Evolutionary conservation across 64 coral and sea anemone species (phyloP), one percentile per base, ranked within the genome.

Genomic region (Montipora foliosa): DNA sequence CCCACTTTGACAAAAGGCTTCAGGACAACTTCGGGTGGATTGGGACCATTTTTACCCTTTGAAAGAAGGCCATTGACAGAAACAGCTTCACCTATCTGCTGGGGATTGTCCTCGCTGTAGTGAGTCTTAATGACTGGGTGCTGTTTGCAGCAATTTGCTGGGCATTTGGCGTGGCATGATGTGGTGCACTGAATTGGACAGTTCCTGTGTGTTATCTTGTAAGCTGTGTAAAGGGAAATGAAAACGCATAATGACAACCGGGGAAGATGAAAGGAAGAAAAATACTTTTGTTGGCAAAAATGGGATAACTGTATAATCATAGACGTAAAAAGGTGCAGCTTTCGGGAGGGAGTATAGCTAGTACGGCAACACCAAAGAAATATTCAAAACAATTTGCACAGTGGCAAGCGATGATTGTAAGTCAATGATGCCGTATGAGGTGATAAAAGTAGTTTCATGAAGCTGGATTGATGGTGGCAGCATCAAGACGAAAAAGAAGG

Each of bases 71-170:
- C 49, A 20, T 52, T 79, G 10, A 67, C 86, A 47, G 76, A 20
- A 57, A 6, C 4, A 74, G 16, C n/a, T 75, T 62, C 3, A 57
- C 53, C 53, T 11, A 82, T 74, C 49, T 82, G 87, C 58, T 94
- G 80, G 49, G 74, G 45, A 44, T 75, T 81, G 11, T 53, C 87
- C 44, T 59, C 29, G 13, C 57, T 82, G 68, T 91, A 55, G 14
- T 91, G 79, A 45, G 70, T 59, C 49, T 82, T 82, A 72, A 84
- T n/a, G 60, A 67, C 70, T 45, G 62, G 45, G 68, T 96, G 91
- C 20, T 83, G 78, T 79, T 83, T 98, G 77, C 96, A 98, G 73
- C 96, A 98, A 57, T 69, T 98, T 19, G 9, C 13, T 37, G 96
- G 96, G 87, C 96, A 98, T 48, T 49, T 74, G 19, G 60, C 64